Base-by-base conservation (phyloP, 2,888 invertebrate genomes). In the Eupithecia centaureata region DNA sequence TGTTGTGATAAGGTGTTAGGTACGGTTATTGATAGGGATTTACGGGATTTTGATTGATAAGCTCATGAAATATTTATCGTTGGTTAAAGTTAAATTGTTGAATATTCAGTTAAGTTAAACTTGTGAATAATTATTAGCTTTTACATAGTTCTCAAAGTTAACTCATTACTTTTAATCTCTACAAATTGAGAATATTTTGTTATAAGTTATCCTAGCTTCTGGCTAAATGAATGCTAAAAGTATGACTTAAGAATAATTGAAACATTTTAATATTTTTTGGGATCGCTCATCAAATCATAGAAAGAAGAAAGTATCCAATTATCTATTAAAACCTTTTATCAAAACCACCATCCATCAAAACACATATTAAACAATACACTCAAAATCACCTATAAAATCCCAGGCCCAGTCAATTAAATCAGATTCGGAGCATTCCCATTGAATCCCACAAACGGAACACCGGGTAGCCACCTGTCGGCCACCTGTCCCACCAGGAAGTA, bases 401-500 rank as follows among this genome's bases (percentile, higher is more conserved):
- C 63, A 61, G 61, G 35, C 61, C 54, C 57, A 67, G 52, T 68
- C 56, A 71, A 73, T 73, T 70, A 75, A 73, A 72, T 73, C 67
- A 61, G 64, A 65, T 57, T 15, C 66, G 68, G 65, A 70, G 70
- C 73, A 70, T 63, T 68, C 68, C 47, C 33, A 67, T 62, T 38
- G 28, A 61, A 18, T 18, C 38, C 61, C 47, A 61, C 58, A 67
- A 58, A 60, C 62, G 65, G 68, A 56, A 71, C 72, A 47, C 65
- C 54, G 65, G 22, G 65, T 61, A 60, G 25, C 71, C 71, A 68
- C 73, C 68, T 70, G 71, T 65, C 67, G 56, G 32, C 65, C 75
- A 72, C 73, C 73, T 73, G 72, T 68, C 64, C 61, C 58, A 25
- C 62, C 73, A 68, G 73, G 73, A 73, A 70, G 47, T 57, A 67